A percentile compares a stretch with the other conserved stretches of the same genome.
Evolutionary conservation across 1,140 invertebrate species (phyloP).

Genomic region (Drosophila nasuta): DNA sequence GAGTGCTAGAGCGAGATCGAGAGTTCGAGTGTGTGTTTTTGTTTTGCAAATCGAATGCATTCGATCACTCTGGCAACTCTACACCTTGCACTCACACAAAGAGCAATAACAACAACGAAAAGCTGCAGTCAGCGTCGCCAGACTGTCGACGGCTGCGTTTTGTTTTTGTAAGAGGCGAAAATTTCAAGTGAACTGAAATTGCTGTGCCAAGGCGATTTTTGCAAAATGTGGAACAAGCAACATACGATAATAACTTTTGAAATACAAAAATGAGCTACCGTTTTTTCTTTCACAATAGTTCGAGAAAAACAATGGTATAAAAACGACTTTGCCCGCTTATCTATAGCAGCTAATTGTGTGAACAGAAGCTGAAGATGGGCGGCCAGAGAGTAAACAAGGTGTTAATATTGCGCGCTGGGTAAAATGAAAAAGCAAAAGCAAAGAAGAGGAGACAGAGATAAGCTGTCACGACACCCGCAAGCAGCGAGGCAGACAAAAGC

Average conservation of each 20-base stretch:
- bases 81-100: conserved; percentile 23
- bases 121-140: conserved; percentile 70
- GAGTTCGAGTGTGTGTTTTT: neutral
- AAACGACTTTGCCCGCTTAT: conserved; percentile 67
- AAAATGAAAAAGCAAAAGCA: conserved; percentile 38
- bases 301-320: conserved; percentile 67
- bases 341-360: conserved; percentile 69
- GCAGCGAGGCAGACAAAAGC: conserved; percentile 34
- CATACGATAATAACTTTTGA: conserved; percentile 52
- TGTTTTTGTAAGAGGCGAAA: conserved; percentile 36
- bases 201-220: conserved; percentile 49
- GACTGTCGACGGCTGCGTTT: conserved; percentile 50
- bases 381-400: conserved; percentile 69
- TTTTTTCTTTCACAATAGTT: conserved; percentile 74
- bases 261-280: conserved; percentile 50
- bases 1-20: conserved; percentile 14
- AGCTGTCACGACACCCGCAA: conserved; percentile 29
- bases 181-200: conserved; percentile 61
- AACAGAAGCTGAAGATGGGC: conserved; percentile 23
- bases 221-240: conserved; percentile 33
- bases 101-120: conserved; percentile 39
- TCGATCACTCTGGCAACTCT: conserved; percentile 34
- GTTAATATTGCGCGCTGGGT: conserved; percentile 66
- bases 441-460: conserved; percentile 28
- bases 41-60: conserved; percentile 43